phyloP scores from a whole-genome alignment of 2,888 invertebrate genomes.

The Apamea crenata region DNA sequence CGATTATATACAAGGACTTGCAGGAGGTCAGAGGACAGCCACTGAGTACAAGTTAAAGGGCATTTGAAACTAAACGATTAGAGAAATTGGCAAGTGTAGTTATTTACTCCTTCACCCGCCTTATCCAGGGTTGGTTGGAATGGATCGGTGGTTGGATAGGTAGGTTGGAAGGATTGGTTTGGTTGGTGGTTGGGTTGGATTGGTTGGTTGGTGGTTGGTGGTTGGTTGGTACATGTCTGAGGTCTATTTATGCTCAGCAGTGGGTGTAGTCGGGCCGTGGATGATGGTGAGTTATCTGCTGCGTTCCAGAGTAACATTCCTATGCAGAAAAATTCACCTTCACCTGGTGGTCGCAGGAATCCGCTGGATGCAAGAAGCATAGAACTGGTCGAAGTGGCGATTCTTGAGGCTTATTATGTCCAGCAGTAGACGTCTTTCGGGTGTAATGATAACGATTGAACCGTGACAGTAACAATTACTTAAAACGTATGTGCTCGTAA shows the following conservation, averaged over 20 bases:
- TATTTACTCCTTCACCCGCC: neutral
- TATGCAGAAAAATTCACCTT: neutral
- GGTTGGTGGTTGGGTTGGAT: too few species aligned
- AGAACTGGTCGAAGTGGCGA: neutral
- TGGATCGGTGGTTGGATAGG: too few species aligned
- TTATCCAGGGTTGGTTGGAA: too few species aligned
- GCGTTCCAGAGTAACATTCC: neutral
- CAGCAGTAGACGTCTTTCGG: neutral
- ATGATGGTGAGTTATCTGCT: neutral
- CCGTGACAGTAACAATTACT: neutral
- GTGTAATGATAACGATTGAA: neutral
- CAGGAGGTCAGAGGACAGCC: constrained; percentile 3
- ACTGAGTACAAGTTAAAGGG: too few species aligned
- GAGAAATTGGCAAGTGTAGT: neutral
- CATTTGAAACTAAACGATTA: neutral
- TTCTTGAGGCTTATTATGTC: neutral
- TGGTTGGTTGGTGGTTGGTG: too few species aligned
- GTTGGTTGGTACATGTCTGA: too few species aligned
- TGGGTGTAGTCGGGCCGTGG: neutral
- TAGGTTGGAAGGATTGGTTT: too few species aligned
- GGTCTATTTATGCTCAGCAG: neutral
- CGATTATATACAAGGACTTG: constrained; percentile 1
- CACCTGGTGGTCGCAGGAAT: neutral
- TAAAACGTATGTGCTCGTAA: neutral
- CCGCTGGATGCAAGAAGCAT: neutral